Evolutionary conservation across 2,113 vertebrate genomes (phyloP), one percentile per base, ranked within the genome.

Genomic region (Romanogobio albipinnatus): DNA sequence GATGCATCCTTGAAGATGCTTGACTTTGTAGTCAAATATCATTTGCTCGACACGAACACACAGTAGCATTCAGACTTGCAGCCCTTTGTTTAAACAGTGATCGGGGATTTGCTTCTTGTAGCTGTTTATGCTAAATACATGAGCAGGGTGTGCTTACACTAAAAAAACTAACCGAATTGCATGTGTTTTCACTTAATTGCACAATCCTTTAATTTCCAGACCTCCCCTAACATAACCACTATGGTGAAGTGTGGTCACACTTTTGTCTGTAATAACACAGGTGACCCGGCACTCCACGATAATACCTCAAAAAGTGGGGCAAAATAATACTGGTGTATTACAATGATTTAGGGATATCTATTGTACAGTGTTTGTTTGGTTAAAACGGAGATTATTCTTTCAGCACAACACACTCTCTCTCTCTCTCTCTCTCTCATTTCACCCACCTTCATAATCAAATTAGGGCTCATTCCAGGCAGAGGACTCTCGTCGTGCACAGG

Each of bases 161-260:
- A 22, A 61, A 75, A 84, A 81, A 56, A 53, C 9, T 45, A 47
- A 51, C 36, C 70, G 51, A 45, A 74, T 33, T 71, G 64, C 77
- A 87, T 73, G 43, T 87, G 84, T 91, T 93, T 89, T 87, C 91
- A 92, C 92, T 93, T 79, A 93, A 94, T 94, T 91, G 90, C 89
- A 88, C 88, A 86, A 90, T 91, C 89, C 89, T 91, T 70, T 87
- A 17, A 89, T 79, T 86, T 91, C 88, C 84, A 86, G 88, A 89
- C 85, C 81, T 84, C 86, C 66, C 81, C 64, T 70, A 73, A 45
- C 62, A 43, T 9, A 47, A 83, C 68, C 73, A 64, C 14, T 36
- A n/a, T 29, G 83, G 87, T 76, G 87, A 82, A 88, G 88, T 87
- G 89, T 80, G 84, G 86, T 90, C 56, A 19, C 76, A 19, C 58